These are phyloP conservation scores for Percina caprodes DNA, from an alignment of 2,113 vertebrate genomes.

Conservation along the genomic window DNA sequence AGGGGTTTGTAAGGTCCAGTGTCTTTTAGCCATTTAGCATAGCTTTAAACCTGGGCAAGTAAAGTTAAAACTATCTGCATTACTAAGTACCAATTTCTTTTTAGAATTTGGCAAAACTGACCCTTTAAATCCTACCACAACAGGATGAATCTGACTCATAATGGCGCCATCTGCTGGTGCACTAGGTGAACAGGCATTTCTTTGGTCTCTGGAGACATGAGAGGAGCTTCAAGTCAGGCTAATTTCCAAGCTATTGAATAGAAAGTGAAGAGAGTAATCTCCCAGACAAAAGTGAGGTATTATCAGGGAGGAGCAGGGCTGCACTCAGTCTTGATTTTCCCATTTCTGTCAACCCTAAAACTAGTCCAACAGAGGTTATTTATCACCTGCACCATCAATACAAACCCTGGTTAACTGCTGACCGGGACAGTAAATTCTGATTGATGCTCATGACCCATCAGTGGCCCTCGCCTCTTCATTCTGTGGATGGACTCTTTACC, in stretches of 20 bases:
- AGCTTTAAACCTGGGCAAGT: too few species aligned
- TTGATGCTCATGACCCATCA: slow-evolving; percentile 61
- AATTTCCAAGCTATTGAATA: background rate
- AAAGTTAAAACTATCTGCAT: background rate
- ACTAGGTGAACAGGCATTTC: background rate
- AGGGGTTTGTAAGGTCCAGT: background rate
- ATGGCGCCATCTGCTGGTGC: slow-evolving; percentile 70
- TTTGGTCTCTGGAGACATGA: background rate
- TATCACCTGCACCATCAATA: slow-evolving; percentile 71
- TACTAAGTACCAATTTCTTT: background rate
- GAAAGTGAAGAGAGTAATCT: slow-evolving; percentile 18
- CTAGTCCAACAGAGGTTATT: slow-evolving; percentile 53
- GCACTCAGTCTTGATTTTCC: slow-evolving; percentile 47
- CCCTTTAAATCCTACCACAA: background rate
- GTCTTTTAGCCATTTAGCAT: background rate
- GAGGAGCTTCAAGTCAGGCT: background rate
- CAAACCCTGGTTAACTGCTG: slow-evolving; percentile 67
- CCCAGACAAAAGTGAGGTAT: slow-evolving; percentile 22
- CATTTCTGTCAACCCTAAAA: background rate
- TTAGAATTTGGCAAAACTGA: background rate
- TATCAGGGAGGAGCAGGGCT: slow-evolving; percentile 37
- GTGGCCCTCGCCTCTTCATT: slow-evolving; percentile 44
- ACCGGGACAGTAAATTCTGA: slow-evolving; percentile 68
- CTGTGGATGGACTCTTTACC: slow-evolving; percentile 37
- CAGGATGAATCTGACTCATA: background rate